Percentiles rank a stretch among this genome's conserved stretches.
These are phyloP conservation scores for Zonitis immaculata DNA, from an alignment of 2,888 invertebrate genomes.

Conservation along the genomic window DNA sequence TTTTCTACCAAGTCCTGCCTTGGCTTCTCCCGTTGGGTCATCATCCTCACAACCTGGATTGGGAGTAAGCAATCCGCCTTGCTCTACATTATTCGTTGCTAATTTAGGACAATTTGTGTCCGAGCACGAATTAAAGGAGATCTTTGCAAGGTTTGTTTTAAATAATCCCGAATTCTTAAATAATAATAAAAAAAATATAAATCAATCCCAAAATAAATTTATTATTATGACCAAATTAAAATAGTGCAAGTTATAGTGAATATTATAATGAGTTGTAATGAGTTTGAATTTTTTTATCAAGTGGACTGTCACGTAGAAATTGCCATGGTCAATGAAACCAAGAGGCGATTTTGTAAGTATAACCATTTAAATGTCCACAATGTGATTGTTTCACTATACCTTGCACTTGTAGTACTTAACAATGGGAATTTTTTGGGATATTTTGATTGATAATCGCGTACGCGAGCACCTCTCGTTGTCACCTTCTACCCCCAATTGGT, in stretches of 20 bases:
- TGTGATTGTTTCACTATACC: slow-evolving; percentile 37
- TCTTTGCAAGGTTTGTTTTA: slow-evolving; percentile 84
- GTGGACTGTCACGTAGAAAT: slow-evolving; percentile 37
- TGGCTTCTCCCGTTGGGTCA: slow-evolving; percentile 85
- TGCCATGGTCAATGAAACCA: slow-evolving; percentile 34
- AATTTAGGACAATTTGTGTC: slow-evolving; percentile 97
- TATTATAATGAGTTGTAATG: slow-evolving; percentile 17
- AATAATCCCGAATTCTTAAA: neutral
- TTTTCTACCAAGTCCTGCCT: slow-evolving; percentile 88
- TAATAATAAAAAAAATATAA: slow-evolving; percentile 1
- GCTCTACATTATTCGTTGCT: slow-evolving; percentile 97
- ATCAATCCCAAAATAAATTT: slow-evolving; percentile 5
- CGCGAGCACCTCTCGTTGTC: slow-evolving; percentile 35
- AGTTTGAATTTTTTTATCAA: slow-evolving; percentile 28
- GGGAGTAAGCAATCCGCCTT: slow-evolving; percentile 76
- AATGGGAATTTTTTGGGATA: too few relatives aligned
- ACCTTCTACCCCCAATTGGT: too few relatives aligned
- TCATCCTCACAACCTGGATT: slow-evolving; percentile 66
- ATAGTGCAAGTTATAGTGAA: slow-evolving; percentile 41
- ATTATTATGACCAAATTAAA: slow-evolving; percentile 14
- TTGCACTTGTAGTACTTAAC: slow-evolving; percentile 41
- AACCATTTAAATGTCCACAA: slow-evolving; percentile 3
- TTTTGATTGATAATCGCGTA: too few relatives aligned
- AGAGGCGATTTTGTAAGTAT: slow-evolving; percentile 34
- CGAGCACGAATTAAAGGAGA: slow-evolving; percentile 97